These are phyloP conservation scores for Heterocephalus glaber DNA, from an alignment of 2,113 vertebrate genomes.

Conservation along the genomic window DNA sequence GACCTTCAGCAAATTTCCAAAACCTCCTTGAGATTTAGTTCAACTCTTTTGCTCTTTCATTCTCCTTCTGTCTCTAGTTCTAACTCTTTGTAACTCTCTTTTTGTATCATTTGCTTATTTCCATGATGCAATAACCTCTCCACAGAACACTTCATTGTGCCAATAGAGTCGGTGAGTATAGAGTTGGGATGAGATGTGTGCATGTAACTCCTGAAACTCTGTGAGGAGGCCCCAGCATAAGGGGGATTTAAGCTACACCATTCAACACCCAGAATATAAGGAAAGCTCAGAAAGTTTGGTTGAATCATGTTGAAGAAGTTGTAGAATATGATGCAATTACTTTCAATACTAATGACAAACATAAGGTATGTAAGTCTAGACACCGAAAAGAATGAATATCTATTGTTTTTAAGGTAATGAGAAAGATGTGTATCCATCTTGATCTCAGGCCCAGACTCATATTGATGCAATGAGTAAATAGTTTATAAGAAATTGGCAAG, in stretches of 20 bases:
- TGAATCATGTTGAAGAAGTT: rapidly evolving
- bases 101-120: background rate
- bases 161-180: background rate
- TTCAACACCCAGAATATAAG: background rate
- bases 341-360: background rate
- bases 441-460: background rate
- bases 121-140: background rate
- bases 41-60: background rate
- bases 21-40: background rate
- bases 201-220: background rate
- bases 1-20: background rate
- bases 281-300: background rate
- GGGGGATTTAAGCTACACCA: rapidly evolving
- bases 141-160: background rate
- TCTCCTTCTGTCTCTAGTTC: background rate
- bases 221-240: background rate
- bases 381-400: background rate
- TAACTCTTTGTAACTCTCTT: background rate
- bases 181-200: background rate
- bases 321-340: rapidly evolving
- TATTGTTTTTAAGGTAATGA: background rate
- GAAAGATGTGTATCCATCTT: background rate
- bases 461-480: background rate
- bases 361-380: background rate
- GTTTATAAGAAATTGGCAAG: background rate